Percentiles rank a stretch among this genome's conserved stretches.
phyloP scores from a whole-genome alignment of 2,113 vertebrate species.

The Pimephales promelas region DNA sequence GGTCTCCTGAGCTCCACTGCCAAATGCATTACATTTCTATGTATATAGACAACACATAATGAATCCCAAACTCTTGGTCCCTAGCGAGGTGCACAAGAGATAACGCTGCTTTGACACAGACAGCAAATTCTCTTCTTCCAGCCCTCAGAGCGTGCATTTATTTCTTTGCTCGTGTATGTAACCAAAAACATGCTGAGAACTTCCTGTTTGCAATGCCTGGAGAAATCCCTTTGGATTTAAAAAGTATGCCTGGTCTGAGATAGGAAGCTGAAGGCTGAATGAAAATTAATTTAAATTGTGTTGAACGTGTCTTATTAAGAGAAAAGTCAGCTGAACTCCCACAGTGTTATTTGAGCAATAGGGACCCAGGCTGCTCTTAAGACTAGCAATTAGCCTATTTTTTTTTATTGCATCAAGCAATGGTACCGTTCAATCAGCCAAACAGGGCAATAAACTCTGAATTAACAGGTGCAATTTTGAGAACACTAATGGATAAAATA shows the following conservation, averaged over 20 bases:
- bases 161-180: constrained; percentile 34
- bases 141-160: constrained; percentile 22
- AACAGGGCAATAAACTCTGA: constrained; percentile 38
- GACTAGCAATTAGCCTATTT: constrained; percentile 64
- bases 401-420: constrained; percentile 70
- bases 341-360: constrained; percentile 40
- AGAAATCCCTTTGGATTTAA: constrained; percentile 6
- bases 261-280: constrained; percentile 57
- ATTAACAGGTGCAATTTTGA: constrained; percentile 58
- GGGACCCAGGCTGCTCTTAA: constrained; percentile 61
- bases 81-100: background rate
- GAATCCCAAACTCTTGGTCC: constrained; percentile 1
- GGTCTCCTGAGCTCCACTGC: constrained; percentile 6
- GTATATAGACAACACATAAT: constrained; percentile 27
- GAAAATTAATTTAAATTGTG: constrained; percentile 65
- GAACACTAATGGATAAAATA: constrained; percentile 22
- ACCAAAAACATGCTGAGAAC: background rate
- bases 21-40: constrained; percentile 26
- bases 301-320: constrained; percentile 63
- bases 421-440: constrained; percentile 56
- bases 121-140: background rate
- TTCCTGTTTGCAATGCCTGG: constrained; percentile 1
- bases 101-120: background rate
- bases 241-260: constrained; percentile 46
- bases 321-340: constrained; percentile 56